Evolutionary conservation across 2,888 invertebrate species (phyloP), one percentile per base, ranked within the genome.

Genomic region (Apotomis turbidana): DNA sequence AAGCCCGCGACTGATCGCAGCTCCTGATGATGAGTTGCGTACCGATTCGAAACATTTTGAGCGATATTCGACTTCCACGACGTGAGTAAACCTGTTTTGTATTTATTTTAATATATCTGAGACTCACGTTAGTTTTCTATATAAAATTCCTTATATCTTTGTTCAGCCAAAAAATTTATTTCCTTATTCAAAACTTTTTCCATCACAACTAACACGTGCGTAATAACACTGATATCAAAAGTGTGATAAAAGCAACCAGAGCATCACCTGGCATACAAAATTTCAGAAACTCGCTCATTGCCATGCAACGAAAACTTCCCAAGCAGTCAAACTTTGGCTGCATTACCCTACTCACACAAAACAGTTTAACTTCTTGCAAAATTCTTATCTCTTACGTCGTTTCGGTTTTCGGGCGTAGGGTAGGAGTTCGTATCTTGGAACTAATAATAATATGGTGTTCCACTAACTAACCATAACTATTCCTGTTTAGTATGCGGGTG

Each of bases 381-480:
- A 6, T 3, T 10, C 49, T 9, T 9, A 3, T 49, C 49, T 3
- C 49, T 49, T 49, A 49, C 49, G 49, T 9, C 49, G 9, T 8
- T 49, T 1, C 49, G 49, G 9, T 10, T 2, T 49, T 9, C 12
- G 9, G 10, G 10, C 2, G 8, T 49, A 0, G 49, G 8, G 49
- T 10, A 10, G 73, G 79, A 83, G 78, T 83, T 85, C 61, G 74
- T 77, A 79, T 78, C 78, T 76, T 63, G 74, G 77, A 82, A 84
- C 85, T 86, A 86, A 85, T 87, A 83, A 80, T 85, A 86, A 85
- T 87, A 84, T 81, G 81, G 80, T 79, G 76, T 78, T 76, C 77
- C 76, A 78, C 78, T 81, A 82, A 84, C 81, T 79, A 80, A 80
- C 78, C 78, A 71, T 77, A 80, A 80, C 84, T 79, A 78, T 76